Percentiles rank a stretch among this genome's conserved stretches.
These are phyloP conservation scores for Nylanderia fulva DNA, from an alignment of 1,140 invertebrate species.

Conservation along the genomic window DNA sequence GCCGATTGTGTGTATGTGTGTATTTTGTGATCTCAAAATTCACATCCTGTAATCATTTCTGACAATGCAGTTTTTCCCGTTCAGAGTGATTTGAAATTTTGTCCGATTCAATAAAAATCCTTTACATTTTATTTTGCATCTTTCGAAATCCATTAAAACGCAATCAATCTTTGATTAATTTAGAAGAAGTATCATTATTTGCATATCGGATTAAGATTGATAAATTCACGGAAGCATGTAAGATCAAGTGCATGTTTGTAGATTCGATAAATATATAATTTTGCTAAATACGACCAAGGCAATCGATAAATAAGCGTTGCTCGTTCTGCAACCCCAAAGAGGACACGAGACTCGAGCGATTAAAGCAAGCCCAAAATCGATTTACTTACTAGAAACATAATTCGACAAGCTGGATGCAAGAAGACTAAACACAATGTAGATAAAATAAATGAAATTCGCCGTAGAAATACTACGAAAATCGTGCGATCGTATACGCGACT, in stretches of 20 bases:
- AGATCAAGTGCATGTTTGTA: neutral
- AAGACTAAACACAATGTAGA: conserved; percentile 27
- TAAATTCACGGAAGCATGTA: neutral
- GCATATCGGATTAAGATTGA: neutral
- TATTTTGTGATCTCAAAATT: neutral
- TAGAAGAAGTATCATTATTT: neutral
- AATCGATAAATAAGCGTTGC: neutral
- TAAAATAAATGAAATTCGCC: neutral
- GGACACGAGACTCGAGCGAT: neutral
- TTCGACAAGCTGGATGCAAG: conserved; percentile 59
- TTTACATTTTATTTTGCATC: neutral
- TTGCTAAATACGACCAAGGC: conserved; percentile 14
- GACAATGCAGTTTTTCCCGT: neutral
- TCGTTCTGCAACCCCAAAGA: conserved; percentile 59
- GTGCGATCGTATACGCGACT: neutral
- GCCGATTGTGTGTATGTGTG: conserved; percentile 8
- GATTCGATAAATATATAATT: neutral
- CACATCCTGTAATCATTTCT: neutral
- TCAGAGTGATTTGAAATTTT: neutral
- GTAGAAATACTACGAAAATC: conserved; percentile 5
- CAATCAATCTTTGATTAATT: neutral
- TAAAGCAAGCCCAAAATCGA: conserved; percentile 36
- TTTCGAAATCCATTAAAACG: neutral
- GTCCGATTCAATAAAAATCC: neutral
- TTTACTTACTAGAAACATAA: conserved; percentile 41